Evolutionary conservation across 2,113 vertebrate genomes (phyloP), one percentile per base, ranked within the genome.

Genomic region (Tamias sibiricus): DNA sequence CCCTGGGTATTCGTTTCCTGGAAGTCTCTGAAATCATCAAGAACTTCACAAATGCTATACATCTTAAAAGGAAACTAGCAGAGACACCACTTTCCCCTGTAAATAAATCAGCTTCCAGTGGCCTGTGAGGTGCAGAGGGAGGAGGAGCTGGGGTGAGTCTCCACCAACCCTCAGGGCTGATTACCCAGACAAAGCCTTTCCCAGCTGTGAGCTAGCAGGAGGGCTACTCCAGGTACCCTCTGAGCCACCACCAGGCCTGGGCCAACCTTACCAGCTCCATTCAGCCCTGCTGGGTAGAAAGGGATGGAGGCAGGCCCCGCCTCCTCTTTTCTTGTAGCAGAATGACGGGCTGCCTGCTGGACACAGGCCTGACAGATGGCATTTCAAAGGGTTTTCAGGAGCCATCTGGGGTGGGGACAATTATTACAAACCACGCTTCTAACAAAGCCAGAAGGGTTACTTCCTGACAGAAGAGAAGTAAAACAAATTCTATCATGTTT

Each of bases 331-430:
- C 98, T 98, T 98, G 98, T 72, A 98, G 97, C 97, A 98, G 97
- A 99, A 98, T 98, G 98, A 99, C 98, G 98, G 98, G 98, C 98
- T 95, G 99, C 98, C 98, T 97, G 98, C 99, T 98, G 98, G 99
- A 99, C 99, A 99, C 98, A 99, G 96, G 98, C 98, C 98, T 98
- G 99, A 98, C 99, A 99, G 99, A 99, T 99, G 99, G 99, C 98
- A 98, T 99, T 98, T 98, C 98, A 99, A 98, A 99, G 97, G 98
- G 98, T 98, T 98, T 98, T 98, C 98, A 97, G 98, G 98, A 98
- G 98, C 98, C 99, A 99, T 99, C 99, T 99, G 99, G 98, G 98
- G 98, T 98, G 98, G 99, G 98, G 98, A 98, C 99, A 98, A 98
- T 98, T 98, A 99, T 98, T 98, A 99, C 98, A 98, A 98, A 98